phyloP scores from a whole-genome alignment of 2,888 invertebrate species.

The Chrysomela aeneicollis region DNA sequence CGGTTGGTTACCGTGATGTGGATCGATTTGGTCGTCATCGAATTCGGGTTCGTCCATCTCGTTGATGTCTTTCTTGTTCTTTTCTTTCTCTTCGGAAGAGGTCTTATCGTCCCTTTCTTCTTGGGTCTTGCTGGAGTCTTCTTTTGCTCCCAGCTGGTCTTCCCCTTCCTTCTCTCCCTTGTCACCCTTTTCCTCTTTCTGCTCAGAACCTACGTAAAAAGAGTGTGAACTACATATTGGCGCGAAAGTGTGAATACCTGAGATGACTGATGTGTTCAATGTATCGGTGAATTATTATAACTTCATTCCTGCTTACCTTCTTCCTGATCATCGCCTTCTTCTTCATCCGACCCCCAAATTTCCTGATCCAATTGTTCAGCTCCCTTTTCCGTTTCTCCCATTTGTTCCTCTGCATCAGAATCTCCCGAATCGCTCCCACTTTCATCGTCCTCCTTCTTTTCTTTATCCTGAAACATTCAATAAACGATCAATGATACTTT shows the following conservation, averaged over 20 bases:
- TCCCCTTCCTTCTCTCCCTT: conserved; percentile 70
- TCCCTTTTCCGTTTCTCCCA: conserved; percentile 93
- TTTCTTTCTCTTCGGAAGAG: conserved; percentile 65
- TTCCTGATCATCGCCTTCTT: conserved; percentile 71
- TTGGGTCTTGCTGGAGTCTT: conserved; percentile 63
- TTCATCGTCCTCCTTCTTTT: conserved; percentile 64
- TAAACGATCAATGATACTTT: conserved; percentile 31
- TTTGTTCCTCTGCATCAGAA: conserved; percentile 91
- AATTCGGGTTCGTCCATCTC: conserved; percentile 83
- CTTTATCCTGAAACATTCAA: conserved; percentile 41
- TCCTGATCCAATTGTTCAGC: conserved; percentile 82
- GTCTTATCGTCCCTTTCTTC: conserved; percentile 64
- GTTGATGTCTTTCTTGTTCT: conserved; percentile 73
- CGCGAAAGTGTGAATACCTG: too few species aligned
- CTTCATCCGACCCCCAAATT: conserved; percentile 87
- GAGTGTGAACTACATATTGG: not conserved
- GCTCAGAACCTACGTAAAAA: conserved; percentile 30
- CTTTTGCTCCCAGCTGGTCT: conserved; percentile 81
- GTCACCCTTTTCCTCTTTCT: conserved; percentile 62
- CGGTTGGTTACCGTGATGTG: conserved; percentile 81
- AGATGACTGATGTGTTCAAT: not conserved
- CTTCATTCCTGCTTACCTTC: conserved; percentile 57
- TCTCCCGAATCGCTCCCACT: conserved; percentile 71
- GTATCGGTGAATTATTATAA: not conserved
- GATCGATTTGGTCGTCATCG: conserved; percentile 84